Conservation (phyloP, 2,888 invertebrate species). For the Rotaria magnacalcarata region DNA sequence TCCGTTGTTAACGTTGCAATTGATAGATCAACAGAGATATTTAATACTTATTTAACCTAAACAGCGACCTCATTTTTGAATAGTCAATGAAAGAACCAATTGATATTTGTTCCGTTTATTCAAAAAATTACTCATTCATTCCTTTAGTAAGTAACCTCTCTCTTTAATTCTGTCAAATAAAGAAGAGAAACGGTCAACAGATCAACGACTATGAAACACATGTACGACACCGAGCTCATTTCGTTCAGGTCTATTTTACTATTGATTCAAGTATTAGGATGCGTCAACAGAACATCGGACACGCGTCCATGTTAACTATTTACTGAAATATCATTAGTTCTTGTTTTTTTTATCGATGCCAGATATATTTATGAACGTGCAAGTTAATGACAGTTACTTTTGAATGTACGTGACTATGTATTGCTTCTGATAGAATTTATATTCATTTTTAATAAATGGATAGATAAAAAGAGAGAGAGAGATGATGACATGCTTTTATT, state of each 20-base stretch:
- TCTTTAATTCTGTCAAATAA: neutral
- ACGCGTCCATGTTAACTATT: no score
- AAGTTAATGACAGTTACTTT: no score
- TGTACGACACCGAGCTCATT: neutral
- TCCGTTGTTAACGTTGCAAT: neutral
- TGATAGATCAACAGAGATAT: no score
- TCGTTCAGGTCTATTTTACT: neutral
- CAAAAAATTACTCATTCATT: neutral
- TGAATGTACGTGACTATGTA: no score
- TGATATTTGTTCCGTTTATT: neutral
- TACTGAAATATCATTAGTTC: no score
- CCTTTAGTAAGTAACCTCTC: neutral
- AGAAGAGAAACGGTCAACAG: neutral
- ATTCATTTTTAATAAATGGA: no score
- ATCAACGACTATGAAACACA: neutral
- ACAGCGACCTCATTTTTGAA: neutral
- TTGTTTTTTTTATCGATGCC: no score
- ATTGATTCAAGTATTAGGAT: neutral
- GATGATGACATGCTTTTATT: no score
- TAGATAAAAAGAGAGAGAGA: no score
- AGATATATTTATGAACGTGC: no score
- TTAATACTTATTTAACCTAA: neutral
- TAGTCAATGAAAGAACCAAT: neutral
- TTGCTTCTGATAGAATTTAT: no score
- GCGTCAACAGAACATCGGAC: neutral